Evolutionary conservation across 92 coral and sea anemone species (phyloP).

Genomic region (Phenganax subtilis): DNA sequence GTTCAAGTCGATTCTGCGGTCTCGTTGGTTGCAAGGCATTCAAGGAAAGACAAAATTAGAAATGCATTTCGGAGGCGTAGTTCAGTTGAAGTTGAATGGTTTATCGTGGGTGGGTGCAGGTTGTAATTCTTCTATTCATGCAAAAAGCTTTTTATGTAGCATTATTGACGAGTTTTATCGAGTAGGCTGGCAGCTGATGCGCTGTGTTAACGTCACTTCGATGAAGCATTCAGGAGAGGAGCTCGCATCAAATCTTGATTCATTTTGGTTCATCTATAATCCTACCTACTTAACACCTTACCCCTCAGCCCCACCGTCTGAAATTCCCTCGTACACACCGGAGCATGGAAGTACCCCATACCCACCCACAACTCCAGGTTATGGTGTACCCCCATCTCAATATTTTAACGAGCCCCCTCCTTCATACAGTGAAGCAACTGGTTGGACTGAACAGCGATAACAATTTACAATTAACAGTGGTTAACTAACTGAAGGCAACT

Average conservation of each 20-base stretch:
- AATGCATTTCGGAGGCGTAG: not conserved
- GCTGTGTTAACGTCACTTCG: constrained; percentile 45
- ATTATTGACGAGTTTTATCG: constrained; percentile 39
- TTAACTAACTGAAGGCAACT: no score
- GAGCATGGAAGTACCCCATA: not conserved
- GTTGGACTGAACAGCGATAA: not conserved
- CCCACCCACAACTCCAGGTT: not conserved
- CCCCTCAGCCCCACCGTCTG: not conserved
- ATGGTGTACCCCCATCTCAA: not conserved
- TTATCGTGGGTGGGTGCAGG: not conserved
- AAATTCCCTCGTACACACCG: not conserved
- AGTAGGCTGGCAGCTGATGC: constrained; percentile 37
- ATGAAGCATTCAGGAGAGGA: not conserved
- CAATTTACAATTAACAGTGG: no score
- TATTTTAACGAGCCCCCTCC: not conserved
- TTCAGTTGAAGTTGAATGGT: constrained; percentile 2
- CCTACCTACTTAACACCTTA: not conserved
- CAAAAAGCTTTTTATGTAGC: constrained; percentile 42
- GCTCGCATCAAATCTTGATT: not conserved
- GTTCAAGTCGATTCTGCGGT: not conserved
- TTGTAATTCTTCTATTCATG: constrained; percentile 1
- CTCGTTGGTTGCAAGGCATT: constrained; percentile 26
- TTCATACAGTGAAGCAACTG: not conserved
- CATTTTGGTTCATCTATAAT: not conserved
- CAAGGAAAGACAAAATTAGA: not conserved